Percentiles rank a stretch among this genome's conserved stretches.
Evolutionary conservation across 2,888 invertebrate genomes (phyloP).

Genomic region (Habroteleia sp.): DNA sequence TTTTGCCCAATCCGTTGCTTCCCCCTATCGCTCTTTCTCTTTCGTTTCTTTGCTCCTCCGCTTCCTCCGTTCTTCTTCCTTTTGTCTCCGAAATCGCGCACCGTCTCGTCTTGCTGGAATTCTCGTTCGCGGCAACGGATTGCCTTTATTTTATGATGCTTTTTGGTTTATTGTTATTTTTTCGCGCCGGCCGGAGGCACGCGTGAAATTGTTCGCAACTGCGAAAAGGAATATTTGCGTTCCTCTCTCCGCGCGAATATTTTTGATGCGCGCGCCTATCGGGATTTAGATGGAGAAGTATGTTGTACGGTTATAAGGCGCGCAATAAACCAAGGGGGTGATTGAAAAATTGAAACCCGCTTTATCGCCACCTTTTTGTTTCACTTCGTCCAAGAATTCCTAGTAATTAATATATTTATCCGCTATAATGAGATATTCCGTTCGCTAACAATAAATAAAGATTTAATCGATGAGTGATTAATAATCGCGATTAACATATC

Average conservation of each 20-base stretch:
- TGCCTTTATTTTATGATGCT: constrained; percentile 37
- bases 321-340: constrained; percentile 40
- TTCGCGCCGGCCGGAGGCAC: neutral
- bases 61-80: constrained; percentile 9
- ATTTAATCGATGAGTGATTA: constrained; percentile 24
- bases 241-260: constrained; percentile 42
- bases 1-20: constrained; percentile 1
- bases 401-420: constrained; percentile 45
- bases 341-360: constrained; percentile 40
- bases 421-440: constrained; percentile 10
- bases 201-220: constrained; percentile 40
- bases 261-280: constrained; percentile 49
- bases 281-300: constrained; percentile 46
- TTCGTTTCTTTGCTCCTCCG: neutral
- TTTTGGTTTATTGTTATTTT: constrained; percentile 23
- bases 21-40: neutral
- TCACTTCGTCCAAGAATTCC: constrained; percentile 22
- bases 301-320: constrained; percentile 45
- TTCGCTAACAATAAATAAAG: constrained; percentile 21
- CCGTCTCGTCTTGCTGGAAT: constrained; percentile 16
- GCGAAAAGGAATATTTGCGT: constrained; percentile 35
- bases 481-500: constrained; percentile 38
- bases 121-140: constrained; percentile 16
- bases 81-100: constrained; percentile 11
- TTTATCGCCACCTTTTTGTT: constrained; percentile 24